Conservation (phyloP, 2,797 vertebrate genomes). For the Rhabdomys pumilio region DNA sequence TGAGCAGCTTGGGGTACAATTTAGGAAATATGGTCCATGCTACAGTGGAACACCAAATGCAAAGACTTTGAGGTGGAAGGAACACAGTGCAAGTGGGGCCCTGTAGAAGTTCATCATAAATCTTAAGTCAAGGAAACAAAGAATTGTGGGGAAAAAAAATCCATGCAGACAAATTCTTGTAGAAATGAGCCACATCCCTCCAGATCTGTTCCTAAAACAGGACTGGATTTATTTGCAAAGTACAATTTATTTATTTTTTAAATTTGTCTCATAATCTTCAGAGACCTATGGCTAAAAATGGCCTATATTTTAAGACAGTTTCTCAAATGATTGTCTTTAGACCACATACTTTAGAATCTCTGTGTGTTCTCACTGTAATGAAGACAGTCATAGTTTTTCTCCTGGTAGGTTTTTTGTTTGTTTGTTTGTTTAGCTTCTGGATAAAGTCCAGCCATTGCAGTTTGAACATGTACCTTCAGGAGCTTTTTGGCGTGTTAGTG, state of each 20-base stretch:
- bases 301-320: conserved; percentile 60
- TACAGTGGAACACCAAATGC: neutral
- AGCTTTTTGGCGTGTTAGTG: neutral
- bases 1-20: neutral
- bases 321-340: conserved; percentile 65
- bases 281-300: conserved; percentile 65
- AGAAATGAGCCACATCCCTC: conserved; percentile 75
- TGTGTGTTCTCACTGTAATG: conserved; percentile 53
- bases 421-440: neutral
- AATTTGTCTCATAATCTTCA: conserved; percentile 62
- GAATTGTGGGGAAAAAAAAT: neutral
- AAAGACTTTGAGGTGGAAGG: neutral
- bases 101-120: neutral
- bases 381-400: neutral
- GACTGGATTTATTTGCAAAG: conserved; percentile 49
- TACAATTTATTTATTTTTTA: conserved; percentile 64
- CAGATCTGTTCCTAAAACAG: conserved; percentile 73
- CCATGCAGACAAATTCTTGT: neutral
- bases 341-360: conserved; percentile 35
- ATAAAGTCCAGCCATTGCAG: conserved; percentile 35
- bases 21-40: neutral
- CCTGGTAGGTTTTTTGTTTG: neutral
- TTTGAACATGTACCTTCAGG: conserved; percentile 34
- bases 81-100: too few species aligned
- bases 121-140: neutral